Percentiles rank a stretch among this genome's conserved stretches.
Conservation (phyloP, 2,113 vertebrate species). For the Monarcha castaneiventris region DNA sequence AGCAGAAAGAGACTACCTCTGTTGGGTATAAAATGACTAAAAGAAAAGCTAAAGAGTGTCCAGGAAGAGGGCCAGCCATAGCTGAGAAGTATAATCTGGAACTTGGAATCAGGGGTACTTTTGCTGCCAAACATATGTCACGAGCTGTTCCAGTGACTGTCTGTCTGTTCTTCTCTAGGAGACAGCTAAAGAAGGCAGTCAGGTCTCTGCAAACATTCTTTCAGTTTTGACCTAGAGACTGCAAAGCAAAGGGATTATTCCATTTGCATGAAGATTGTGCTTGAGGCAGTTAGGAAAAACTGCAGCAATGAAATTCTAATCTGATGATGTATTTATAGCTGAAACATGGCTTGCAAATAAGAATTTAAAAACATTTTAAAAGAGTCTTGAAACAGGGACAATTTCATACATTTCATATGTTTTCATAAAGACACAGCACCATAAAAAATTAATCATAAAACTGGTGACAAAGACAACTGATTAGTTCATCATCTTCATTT, state of each 20-base stretch:
- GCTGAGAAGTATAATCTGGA: not conserved
- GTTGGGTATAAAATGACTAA: not conserved
- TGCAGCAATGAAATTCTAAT: not conserved
- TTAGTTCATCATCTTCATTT: conserved; percentile 47
- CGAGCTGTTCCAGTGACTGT: not conserved
- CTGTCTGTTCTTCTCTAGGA: not conserved
- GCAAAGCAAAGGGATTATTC: not conserved
- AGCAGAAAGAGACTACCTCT: not conserved
- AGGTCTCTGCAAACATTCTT: not conserved
- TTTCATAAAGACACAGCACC: conserved; percentile 44
- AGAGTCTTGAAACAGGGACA: not conserved
- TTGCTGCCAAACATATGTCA: conserved; percentile 12
- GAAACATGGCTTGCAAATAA: not conserved
- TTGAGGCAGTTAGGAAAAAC: conserved; percentile 8
- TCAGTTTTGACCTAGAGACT: not conserved
- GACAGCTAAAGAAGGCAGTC: conserved; percentile 5
- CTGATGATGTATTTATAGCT: conserved; percentile 12
- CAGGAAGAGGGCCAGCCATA: not conserved
- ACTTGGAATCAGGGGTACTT: not conserved
- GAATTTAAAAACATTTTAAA: conserved; percentile 6
- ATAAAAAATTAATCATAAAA: conserved; percentile 40
- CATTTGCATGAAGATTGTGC: not conserved
- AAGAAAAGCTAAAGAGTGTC: conserved; percentile 1
- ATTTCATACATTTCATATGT: conserved; percentile 38
- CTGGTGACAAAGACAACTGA: not conserved